Evolutionary conservation across 2,113 vertebrate genomes (phyloP).

Genomic region (Sisor rabdophorus): DNA sequence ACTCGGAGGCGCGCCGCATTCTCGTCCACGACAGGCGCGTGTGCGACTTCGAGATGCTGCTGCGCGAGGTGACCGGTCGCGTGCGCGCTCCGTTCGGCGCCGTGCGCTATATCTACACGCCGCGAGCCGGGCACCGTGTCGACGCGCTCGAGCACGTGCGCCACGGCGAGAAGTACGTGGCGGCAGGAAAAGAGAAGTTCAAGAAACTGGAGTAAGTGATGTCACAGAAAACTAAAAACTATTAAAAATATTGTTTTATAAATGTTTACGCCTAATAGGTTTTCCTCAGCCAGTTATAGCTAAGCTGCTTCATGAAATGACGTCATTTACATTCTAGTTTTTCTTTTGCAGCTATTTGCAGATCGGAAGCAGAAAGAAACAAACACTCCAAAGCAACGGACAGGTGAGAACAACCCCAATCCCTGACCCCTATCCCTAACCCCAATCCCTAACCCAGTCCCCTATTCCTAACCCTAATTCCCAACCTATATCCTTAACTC

Average conservation of each 20-base stretch:
- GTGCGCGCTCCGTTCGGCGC: conserved; percentile 89
- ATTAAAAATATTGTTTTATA: no score
- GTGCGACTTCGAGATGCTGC: conserved; percentile 85
- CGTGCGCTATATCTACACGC: conserved; percentile 91
- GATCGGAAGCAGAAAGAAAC: conserved; percentile 84
- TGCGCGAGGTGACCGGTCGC: conserved; percentile 86
- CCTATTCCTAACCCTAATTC: no score
- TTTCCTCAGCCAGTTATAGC: no score
- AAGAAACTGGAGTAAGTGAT: conserved; percentile 90
- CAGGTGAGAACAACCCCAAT: no score
- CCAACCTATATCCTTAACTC: no score
- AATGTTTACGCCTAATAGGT: no score
- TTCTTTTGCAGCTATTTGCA: conserved; percentile 78
- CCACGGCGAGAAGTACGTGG: conserved; percentile 92
- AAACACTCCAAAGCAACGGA: conserved; percentile 68
- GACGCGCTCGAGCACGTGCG: conserved; percentile 79
- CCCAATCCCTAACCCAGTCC: no score
- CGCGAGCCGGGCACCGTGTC: conserved; percentile 81
- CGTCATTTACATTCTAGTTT: not conserved
- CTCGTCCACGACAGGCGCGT: conserved; percentile 87
- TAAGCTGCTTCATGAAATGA: not conserved
- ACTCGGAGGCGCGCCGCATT: conserved; percentile 84
- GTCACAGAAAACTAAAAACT: no score
- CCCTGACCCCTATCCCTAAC: no score
- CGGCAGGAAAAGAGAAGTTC: conserved; percentile 88